Base-by-base conservation (phyloP, 1,140 invertebrate genomes). In the Aleiodes sp. region DNA sequence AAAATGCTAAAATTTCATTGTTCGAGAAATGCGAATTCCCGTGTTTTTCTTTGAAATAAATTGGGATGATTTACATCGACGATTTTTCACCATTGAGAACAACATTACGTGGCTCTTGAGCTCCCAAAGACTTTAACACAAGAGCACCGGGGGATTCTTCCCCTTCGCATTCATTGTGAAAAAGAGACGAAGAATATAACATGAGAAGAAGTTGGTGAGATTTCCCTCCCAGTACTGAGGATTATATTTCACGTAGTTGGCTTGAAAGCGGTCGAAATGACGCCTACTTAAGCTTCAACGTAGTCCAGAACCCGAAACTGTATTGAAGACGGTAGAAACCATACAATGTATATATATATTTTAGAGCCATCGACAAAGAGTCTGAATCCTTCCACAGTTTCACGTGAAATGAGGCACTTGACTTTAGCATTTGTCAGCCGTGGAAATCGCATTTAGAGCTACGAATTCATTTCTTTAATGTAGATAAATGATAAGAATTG, bases 231-330 rank as follows among this genome's bases (percentile, higher is more conserved):
- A 52, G 46, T 24, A 21, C 19, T 21, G 12, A 2, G 46, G 46
- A 16, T 52, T 52, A 52, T 52, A 52, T 52, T 52, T 52, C 46
- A 52, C 46, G 46, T 16, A 16, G 26, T 8, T 26, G 46, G 46
- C 19, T 52, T 52, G 46, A 52, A 52, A 52, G 46, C 46, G 46
- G 46, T 52, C 46, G 46, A 52, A 52, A 52, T 26, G 46, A 16
- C 46, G 46, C 46, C 46, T 52, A 52, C 46, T 52, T 52, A 52
- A 52, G 46, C 26, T 21, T 52, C 46, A 24, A 52, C 46, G 2
- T 9, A 7, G 14, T 10, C 46, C 8, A 52, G 2, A 6, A 52
- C 46, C 46, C 21, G 21, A 52, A 52, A 52, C 46, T 52, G 26
- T 24, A 21, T 24, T 52, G 46, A 21, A 52, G 46, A 52, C 46